These are phyloP conservation scores for Eilema caniola DNA, from an alignment of 2,888 invertebrate species.

Conservation along the genomic window DNA sequence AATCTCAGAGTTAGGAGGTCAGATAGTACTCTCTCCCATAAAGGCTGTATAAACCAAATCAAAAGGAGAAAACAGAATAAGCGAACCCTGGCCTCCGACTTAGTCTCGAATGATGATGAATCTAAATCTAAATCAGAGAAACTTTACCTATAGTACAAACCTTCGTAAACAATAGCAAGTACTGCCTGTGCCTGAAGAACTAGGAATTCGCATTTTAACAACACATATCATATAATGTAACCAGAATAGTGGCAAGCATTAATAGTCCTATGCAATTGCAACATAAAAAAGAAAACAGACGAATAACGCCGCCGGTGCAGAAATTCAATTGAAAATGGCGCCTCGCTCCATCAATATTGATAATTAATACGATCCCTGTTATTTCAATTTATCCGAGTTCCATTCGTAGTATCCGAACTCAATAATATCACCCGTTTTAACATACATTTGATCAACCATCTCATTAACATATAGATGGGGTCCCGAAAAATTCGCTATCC, in stretches of 20 bases:
- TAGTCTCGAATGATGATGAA: too few relatives aligned
- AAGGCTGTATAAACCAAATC: too few relatives aligned
- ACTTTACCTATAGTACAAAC: neutral
- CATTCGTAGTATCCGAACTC: slow-evolving; percentile 53
- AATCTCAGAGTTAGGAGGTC: too few relatives aligned
- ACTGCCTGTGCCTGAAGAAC: neutral
- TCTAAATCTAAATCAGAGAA: neutral
- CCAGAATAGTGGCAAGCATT: too few relatives aligned
- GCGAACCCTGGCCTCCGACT: too few relatives aligned
- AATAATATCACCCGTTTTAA: slow-evolving; percentile 69
- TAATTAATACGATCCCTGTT: slow-evolving; percentile 61
- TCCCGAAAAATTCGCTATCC: slow-evolving; percentile 66
- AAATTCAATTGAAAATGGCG: neutral
- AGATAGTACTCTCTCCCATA: too few relatives aligned
- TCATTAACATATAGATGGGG: slow-evolving; percentile 76
- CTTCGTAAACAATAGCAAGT: neutral
- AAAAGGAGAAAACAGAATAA: too few relatives aligned
- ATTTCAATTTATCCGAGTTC: slow-evolving; percentile 63
- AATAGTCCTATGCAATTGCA: neutral
- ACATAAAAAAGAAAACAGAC: neutral
- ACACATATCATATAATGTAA: too few relatives aligned
- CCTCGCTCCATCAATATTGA: slow-evolving; percentile 28
- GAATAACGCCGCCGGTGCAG: neutral
- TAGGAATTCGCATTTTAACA: neutral
- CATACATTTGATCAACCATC: slow-evolving; percentile 72